phyloP scores from a whole-genome alignment of 2,888 invertebrate genomes.

The Encarsia formosa region DNA sequence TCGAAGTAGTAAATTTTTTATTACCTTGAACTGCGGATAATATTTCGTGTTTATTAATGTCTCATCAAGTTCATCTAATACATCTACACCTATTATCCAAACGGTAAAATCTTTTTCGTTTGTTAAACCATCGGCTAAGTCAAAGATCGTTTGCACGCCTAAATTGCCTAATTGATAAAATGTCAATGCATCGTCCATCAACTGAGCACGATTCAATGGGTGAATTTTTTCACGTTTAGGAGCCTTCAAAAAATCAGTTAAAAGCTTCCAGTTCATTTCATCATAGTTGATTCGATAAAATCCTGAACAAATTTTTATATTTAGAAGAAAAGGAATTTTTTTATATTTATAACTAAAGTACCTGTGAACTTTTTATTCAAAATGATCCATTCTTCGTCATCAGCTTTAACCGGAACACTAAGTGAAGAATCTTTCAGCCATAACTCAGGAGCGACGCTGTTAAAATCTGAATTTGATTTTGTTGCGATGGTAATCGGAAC shows the following conservation, averaged over 20 bases:
- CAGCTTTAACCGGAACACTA: constrained; percentile 29
- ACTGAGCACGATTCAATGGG: constrained; percentile 71
- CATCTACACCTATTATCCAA: constrained; percentile 75
- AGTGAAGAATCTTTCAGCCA: constrained; percentile 50
- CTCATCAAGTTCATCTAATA: constrained; percentile 63
- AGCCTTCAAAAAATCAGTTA: constrained; percentile 58
- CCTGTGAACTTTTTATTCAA: constrained; percentile 64
- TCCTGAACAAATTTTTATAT: constrained; percentile 49
- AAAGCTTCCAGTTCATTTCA: constrained; percentile 66
- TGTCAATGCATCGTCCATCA: constrained; percentile 76
- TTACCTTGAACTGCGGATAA: constrained; percentile 18
- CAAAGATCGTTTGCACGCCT: constrained; percentile 68
- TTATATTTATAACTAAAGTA: constrained; percentile 34
- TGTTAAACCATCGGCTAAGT: constrained; percentile 70
- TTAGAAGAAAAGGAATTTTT: background rate
- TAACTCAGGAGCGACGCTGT: constrained; percentile 51
- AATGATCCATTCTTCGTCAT: constrained; percentile 57
- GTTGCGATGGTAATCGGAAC: constrained; percentile 42
- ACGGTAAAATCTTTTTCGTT: constrained; percentile 78
- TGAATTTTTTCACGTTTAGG: constrained; percentile 56
- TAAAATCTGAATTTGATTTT: constrained; percentile 46
- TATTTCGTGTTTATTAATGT: constrained; percentile 19
- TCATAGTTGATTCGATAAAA: constrained; percentile 76
- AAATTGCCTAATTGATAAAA: constrained; percentile 69
- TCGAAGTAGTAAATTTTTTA: too few relatives aligned